These are phyloP conservation scores for Lymantria dispar DNA, from an alignment of 2,888 invertebrate genomes.

Conservation along the genomic window DNA sequence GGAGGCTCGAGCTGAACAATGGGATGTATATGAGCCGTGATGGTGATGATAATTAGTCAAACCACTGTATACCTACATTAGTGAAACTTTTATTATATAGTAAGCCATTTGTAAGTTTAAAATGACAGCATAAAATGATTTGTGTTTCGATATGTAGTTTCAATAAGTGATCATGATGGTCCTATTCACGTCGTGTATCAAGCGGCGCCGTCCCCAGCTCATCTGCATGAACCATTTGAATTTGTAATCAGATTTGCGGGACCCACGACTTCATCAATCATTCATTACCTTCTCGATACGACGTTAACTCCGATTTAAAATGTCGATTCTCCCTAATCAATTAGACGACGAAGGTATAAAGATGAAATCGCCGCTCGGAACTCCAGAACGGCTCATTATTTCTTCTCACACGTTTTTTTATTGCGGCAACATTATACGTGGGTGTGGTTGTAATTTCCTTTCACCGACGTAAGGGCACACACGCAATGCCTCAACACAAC, in stretches of 20 bases:
- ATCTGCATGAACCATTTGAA: constrained; percentile 68
- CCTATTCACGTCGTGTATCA: constrained; percentile 63
- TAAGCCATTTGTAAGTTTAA: not conserved
- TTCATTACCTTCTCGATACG: constrained; percentile 49
- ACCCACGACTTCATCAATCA: constrained; percentile 65
- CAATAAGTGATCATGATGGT: constrained; percentile 45
- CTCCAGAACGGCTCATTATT: constrained; percentile 81
- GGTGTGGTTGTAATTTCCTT: constrained; percentile 83
- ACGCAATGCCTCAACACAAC: constrained; percentile 58
- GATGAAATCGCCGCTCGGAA: constrained; percentile 60
- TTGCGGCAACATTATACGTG: constrained; percentile 82
- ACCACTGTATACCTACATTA: too few species aligned
- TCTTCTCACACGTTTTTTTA: constrained; percentile 79
- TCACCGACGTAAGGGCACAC: constrained; percentile 83
- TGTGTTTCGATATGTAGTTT: constrained; percentile 38
- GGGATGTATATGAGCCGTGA: too few species aligned
- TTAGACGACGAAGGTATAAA: constrained; percentile 66
- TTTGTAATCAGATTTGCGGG: constrained; percentile 70
- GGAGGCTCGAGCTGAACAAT: too few species aligned
- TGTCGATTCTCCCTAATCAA: constrained; percentile 69
- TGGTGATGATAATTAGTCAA: too few species aligned
- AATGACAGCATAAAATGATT: not conserved
- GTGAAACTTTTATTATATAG: too few species aligned
- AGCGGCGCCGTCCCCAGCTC: constrained; percentile 46
- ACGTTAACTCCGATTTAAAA: constrained; percentile 33